These are phyloP conservation scores for Cryptocephalus moraei DNA, from an alignment of 2,888 invertebrate genomes.

Conservation along the genomic window DNA sequence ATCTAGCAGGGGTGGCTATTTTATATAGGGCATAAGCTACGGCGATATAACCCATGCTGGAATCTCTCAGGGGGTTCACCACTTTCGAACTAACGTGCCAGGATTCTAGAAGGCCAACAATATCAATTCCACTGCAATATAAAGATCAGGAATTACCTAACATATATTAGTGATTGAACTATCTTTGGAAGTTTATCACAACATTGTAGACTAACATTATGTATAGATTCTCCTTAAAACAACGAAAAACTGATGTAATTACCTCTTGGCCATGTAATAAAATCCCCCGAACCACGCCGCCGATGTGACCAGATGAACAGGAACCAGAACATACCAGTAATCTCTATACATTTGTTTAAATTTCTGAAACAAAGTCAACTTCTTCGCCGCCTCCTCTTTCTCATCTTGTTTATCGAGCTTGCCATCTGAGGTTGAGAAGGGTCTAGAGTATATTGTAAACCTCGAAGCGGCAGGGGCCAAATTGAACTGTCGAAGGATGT, in stretches of 20 bases:
- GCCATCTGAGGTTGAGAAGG: no score
- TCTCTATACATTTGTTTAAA: conserved; percentile 89
- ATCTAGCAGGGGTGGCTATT: conserved; percentile 80
- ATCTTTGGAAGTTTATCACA: neutral
- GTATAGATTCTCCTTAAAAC: no score
- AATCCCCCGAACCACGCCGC: conserved; percentile 80
- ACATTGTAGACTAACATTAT: neutral
- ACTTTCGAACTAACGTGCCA: conserved; percentile 70
- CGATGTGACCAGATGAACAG: conserved; percentile 86
- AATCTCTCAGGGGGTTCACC: conserved; percentile 63
- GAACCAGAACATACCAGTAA: conserved; percentile 94
- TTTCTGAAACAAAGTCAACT: conserved; percentile 60
- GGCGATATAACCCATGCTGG: conserved; percentile 81
- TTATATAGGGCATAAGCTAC: conserved; percentile 90
- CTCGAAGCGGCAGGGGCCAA: no score
- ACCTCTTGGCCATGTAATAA: conserved; percentile 82
- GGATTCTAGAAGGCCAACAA: conserved; percentile 65
- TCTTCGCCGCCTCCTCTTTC: conserved; percentile 18
- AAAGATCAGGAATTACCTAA: neutral
- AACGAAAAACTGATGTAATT: conserved; percentile 18
- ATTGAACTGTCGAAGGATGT: no score
- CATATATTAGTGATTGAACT: neutral
- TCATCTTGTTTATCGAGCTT: no score
- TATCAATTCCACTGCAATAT: conserved; percentile 76
- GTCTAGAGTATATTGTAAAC: no score